Evolutionary conservation across 2,113 vertebrate genomes (phyloP).

Genomic region (Notechis scutatus): DNA sequence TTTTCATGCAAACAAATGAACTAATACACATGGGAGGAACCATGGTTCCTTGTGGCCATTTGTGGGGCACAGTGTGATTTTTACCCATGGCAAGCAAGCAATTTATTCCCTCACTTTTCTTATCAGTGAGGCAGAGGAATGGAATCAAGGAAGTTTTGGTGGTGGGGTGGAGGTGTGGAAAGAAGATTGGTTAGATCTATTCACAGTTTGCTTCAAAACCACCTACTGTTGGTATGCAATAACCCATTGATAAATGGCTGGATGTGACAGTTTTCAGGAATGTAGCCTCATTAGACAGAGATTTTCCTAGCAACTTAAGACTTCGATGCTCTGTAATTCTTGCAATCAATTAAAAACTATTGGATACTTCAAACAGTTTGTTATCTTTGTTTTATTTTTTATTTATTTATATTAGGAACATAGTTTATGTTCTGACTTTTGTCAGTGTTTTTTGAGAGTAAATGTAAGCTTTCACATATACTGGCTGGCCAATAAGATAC

Average conservation of each 20-base stretch:
- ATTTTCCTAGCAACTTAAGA: conserved; percentile 37
- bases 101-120: background rate
- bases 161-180: background rate
- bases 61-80: background rate
- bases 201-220: background rate
- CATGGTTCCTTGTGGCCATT: background rate
- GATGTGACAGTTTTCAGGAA: background rate
- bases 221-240: background rate
- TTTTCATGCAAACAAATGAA: background rate
- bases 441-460: background rate
- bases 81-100: background rate
- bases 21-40: background rate
- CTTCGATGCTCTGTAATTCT: conserved; percentile 11
- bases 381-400: conserved; percentile 34
- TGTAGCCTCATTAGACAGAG: background rate
- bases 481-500: conserved; percentile 29
- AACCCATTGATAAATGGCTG: background rate
- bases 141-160: background rate
- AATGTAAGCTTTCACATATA: conserved; percentile 37
- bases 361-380: conserved; percentile 35
- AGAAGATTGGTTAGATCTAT: background rate
- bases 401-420: conserved; percentile 60
- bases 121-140: background rate
- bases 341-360: conserved; percentile 55
- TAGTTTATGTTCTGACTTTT: conserved; percentile 33